phyloP scores from a whole-genome alignment of 2,888 invertebrate genomes.

The Phengaris alcon region DNA sequence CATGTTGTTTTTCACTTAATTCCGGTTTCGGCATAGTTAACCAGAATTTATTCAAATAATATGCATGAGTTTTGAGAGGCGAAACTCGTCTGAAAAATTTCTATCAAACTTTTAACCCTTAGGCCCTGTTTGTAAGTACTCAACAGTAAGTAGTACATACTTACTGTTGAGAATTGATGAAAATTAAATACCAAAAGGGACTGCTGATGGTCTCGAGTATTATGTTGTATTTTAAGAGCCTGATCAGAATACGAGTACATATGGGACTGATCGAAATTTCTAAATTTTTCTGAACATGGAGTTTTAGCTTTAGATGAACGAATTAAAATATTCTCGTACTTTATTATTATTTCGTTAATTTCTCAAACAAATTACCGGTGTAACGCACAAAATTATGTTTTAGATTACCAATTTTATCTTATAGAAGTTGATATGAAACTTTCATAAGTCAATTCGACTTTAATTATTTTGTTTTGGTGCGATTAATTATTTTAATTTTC shows the following conservation, averaged over 20 bases:
- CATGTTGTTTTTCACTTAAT: slow-evolving; percentile 30
- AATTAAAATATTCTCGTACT: too few relatives aligned
- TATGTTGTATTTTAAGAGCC: neutral
- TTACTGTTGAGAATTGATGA: slow-evolving; percentile 1
- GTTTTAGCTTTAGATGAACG: neutral
- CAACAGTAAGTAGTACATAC: too few relatives aligned
- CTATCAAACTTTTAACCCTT: slow-evolving; percentile 26
- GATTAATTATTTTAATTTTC: too few relatives aligned
- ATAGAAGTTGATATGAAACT: too few relatives aligned
- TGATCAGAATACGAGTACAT: neutral
- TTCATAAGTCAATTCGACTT: too few relatives aligned
- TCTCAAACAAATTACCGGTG: too few relatives aligned
- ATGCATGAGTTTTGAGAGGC: slow-evolving; percentile 30
- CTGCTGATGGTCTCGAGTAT: neutral
- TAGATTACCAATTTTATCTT: too few relatives aligned
- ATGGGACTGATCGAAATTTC: neutral
- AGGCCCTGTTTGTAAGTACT: slow-evolving; percentile 14
- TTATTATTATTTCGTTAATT: too few relatives aligned
- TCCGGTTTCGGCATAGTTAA: slow-evolving; percentile 27
- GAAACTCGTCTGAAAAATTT: slow-evolving; percentile 26
- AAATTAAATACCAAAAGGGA: slow-evolving; percentile 3
- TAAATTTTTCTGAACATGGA: neutral
- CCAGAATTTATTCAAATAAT: slow-evolving; percentile 32
- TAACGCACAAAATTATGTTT: too few relatives aligned
- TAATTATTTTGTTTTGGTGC: too few relatives aligned